Base-by-base conservation (phyloP, 2,888 invertebrate species). In the Cephus runcator region DNA sequence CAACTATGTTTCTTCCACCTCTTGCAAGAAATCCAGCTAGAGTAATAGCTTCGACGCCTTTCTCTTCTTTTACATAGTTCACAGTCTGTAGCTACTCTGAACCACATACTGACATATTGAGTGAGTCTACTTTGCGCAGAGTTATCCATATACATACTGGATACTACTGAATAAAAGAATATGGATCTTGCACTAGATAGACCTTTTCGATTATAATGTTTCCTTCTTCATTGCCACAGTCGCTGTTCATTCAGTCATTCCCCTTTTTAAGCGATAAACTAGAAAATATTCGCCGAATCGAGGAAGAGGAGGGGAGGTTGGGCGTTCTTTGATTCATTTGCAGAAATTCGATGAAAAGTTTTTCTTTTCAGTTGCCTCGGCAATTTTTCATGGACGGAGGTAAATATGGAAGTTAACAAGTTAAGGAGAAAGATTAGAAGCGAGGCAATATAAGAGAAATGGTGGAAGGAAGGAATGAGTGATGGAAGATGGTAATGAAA, bases 1-100 rank as follows among this genome's bases (percentile, higher is more conserved):
- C 34, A 34, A 34, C 4, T 35, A 12, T 36, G 34, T 74, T 34
- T 34, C 74, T 74, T 79, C 79, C 81, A 77, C 78, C 69, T 73
- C 71, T 73, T 76, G 69, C 71, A 74, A 73, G 23, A 40, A 68
- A 69, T 30, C n/a, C 35, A 35, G 78, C 69, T 68, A 73, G 23
- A 81, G 75, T 79, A 81, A 79, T 77, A 77, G 76, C 78, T 56
- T 73, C 56, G 30, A 76, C 75, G 80, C 83, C 81, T 83, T 83
- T 83, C 81, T 81, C 81, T 76, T 77, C 69, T 76, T 81, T 34
- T 74, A 35, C 74, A 74, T 35, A 34, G 34, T 35, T 36, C 3
- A 11, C 12, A 1, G 12, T 35, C 12, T 71, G 23, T 23, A 56
- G 23, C 56, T 56, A 23, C 56, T 56, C 56, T 23, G 15, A 9